These are phyloP conservation scores for Lysiphlebus fabarum DNA, from an alignment of 1,140 invertebrate species.

Conservation along the genomic window DNA sequence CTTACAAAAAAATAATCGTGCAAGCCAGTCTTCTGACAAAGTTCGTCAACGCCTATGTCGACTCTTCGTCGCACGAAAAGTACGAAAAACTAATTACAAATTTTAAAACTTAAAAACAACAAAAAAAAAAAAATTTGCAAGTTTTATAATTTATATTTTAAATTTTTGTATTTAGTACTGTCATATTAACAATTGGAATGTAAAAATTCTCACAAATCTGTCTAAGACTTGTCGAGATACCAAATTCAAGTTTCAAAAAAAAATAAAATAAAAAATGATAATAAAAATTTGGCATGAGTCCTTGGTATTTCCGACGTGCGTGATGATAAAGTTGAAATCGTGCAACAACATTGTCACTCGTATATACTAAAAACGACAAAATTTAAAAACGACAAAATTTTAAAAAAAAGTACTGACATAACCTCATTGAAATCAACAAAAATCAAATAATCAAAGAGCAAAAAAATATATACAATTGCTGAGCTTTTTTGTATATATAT, in stretches of 20 bases:
- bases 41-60: slow-evolving; percentile 38
- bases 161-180: background rate
- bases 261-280: slow-evolving; percentile 7
- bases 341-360: slow-evolving; percentile 26
- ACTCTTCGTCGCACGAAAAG: slow-evolving; percentile 38
- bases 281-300: background rate
- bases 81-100: slow-evolving; percentile 52
- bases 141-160: too few species aligned
- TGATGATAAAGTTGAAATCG: slow-evolving; percentile 20
- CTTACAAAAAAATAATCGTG: background rate
- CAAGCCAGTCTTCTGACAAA: background rate
- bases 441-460: slow-evolving; percentile 9
- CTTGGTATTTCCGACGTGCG: slow-evolving; percentile 8
- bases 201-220: background rate
- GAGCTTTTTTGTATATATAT: background rate
- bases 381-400: background rate
- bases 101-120: background rate
- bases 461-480: slow-evolving; percentile 3
- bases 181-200: background rate
- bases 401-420: background rate
- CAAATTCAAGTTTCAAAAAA: background rate
- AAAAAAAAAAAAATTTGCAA: too few species aligned
- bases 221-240: background rate
- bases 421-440: background rate
- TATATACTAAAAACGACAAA: slow-evolving; percentile 27